A percentile compares a stretch with the other conserved stretches of the same genome.
These are phyloP conservation scores for Enteromius trimaculatus DNA, from an alignment of 2,797 vertebrate species.

Conservation along the genomic window DNA sequence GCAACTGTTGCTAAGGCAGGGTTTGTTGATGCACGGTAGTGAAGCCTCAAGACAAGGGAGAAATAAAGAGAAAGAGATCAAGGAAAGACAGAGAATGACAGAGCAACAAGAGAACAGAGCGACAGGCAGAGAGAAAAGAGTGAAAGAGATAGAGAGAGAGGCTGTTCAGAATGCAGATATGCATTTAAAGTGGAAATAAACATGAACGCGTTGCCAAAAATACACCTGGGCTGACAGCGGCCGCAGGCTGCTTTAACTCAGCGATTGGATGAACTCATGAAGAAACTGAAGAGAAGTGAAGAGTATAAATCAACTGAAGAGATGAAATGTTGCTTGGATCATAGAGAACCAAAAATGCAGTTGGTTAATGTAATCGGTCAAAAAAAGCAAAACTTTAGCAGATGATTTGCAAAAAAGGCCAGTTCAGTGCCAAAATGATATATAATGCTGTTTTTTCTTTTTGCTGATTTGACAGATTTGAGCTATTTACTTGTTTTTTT, in stretches of 20 bases:
- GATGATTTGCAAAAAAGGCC: background rate
- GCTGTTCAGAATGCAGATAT: conserved; percentile 30
- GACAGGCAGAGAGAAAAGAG: background rate
- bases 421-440: background rate
- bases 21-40: background rate
- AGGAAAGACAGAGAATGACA: background rate
- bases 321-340: conserved; percentile 3
- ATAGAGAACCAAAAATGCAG: background rate
- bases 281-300: conserved; percentile 24
- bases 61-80: background rate
- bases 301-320: conserved; percentile 13
- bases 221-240: conserved; percentile 15
- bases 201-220: conserved; percentile 36
- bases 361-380: background rate
- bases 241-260: conserved; percentile 28
- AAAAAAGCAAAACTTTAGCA: background rate
- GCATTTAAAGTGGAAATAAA: conserved; percentile 19
- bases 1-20: conserved; percentile 18
- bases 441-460: background rate
- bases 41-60: background rate
- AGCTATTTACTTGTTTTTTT: background rate
- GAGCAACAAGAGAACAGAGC: background rate
- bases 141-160: background rate
- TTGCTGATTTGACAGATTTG: background rate
- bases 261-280: background rate